phyloP scores from a whole-genome alignment of 2,113 vertebrate species.

The Esox niger region DNA sequence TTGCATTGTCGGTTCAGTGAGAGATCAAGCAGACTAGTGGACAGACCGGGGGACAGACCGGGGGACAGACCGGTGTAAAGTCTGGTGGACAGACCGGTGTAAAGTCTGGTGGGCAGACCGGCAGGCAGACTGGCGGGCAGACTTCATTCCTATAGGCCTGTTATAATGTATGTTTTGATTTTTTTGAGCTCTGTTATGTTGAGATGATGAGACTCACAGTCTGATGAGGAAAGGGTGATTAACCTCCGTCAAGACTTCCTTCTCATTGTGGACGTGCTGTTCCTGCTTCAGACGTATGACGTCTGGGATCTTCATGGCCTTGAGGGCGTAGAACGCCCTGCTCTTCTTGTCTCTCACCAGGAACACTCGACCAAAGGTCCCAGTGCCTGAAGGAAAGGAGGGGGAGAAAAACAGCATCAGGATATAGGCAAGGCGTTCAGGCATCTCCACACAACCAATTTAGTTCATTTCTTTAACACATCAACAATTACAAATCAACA shows the following conservation, averaged over 20 bases:
- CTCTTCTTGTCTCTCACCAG: conserved; percentile 84
- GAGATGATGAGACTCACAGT: conserved; percentile 75
- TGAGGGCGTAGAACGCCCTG: conserved; percentile 83
- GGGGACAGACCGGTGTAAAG: too few relatives aligned
- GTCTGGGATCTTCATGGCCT: conserved; percentile 94
- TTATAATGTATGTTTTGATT: too few relatives aligned
- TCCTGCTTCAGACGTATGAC: conserved; percentile 95
- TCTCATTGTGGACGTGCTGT: conserved; percentile 95
- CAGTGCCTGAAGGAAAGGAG: conserved; percentile 76
- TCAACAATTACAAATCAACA: too few relatives aligned
- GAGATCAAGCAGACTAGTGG: too few relatives aligned
- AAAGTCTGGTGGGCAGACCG: too few relatives aligned
- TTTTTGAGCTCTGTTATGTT: too few relatives aligned
- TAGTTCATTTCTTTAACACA: too few relatives aligned
- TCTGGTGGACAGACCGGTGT: too few relatives aligned
- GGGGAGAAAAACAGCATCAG: background rate
- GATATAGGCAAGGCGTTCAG: background rate
- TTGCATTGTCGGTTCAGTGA: too few relatives aligned
- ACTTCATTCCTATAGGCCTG: background rate
- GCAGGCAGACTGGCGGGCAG: background rate
- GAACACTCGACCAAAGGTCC: conserved; percentile 93
- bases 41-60: too few relatives aligned
- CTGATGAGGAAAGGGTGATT: conserved; percentile 89
- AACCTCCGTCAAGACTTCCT: conserved; percentile 89
- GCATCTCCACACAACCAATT: too few relatives aligned